Evolutionary conservation across 1,140 invertebrate species (phyloP), one percentile per base, ranked within the genome.

Genomic region (Calephelis virginiensis): DNA sequence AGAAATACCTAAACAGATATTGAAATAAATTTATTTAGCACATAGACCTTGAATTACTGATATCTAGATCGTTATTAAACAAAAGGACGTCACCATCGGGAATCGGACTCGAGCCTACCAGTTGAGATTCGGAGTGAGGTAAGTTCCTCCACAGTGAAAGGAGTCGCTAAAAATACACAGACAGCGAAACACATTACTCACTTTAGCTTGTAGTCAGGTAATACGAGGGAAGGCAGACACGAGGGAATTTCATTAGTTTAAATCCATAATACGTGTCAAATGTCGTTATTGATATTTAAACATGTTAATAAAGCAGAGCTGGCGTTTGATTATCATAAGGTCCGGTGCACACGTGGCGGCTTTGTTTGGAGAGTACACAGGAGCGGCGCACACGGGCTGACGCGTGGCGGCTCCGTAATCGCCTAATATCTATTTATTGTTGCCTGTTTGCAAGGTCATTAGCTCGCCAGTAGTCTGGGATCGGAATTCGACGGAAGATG

Each of bases 351-450:
- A 64, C 62, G 64, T 61, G 13, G 12, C 40, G 38, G 9, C 60
- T 17, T 53, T 53, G 50, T 53, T 49, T 60, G 62, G 61, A 61
- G 59, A 43, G 38, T 9, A 53, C 14, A 28, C 11, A 53, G 40
- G 53, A 48, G 64, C 63, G 68, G 65, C 40, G 71, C 73, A 14
- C 77, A 74, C 77, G 72, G 77, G 48, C 75, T 66, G 60, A 9
- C 60, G 40, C 60, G 59, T 60, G 60, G 9, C 12, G 7, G 38
- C 38, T 13, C 37, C 56, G 68, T 83, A 83, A 83, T 81, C 81
- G 73, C 63, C 72, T 83, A 78, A 83, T 76, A 76, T 80, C 77
- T 78, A 68, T 78, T 82, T 80, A 75, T 75, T 78, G 75, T 53
- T 53, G 50, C 50, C 63, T 80, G 80, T 80, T 77, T 72, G 80